These are phyloP conservation scores for Cylloceria caligata DNA, from an alignment of 2,888 invertebrate genomes.

Conservation along the genomic window DNA sequence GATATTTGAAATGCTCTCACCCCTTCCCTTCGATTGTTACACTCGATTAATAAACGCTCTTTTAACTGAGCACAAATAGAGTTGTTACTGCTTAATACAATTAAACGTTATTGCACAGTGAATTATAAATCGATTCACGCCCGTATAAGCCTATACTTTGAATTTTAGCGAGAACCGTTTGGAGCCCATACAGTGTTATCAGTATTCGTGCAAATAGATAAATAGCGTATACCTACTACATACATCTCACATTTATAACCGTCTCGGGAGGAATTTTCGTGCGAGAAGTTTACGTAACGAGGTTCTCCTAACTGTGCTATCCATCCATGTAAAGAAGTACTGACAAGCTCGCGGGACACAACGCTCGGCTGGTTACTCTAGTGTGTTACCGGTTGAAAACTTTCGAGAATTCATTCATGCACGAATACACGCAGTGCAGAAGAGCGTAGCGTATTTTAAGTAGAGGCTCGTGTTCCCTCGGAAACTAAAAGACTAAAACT, in stretches of 20 bases:
- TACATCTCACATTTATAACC: background rate
- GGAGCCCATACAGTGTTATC: no score
- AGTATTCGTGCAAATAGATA: no score
- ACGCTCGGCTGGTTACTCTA: background rate
- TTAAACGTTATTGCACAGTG: no score
- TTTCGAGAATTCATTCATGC: conserved; percentile 43
- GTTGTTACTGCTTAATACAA: no score
- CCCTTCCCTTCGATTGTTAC: no score
- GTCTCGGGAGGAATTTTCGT: background rate
- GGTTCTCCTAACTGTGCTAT: conserved; percentile 1
- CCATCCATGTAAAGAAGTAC: conserved; percentile 3
- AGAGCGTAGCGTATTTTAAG: background rate
- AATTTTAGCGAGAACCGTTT: no score
- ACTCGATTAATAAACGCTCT: no score
- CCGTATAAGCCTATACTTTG: no score
- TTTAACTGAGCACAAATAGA: no score
- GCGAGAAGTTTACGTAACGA: background rate
- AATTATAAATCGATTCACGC: no score
- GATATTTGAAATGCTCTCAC: no score
- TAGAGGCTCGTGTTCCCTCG: conserved; percentile 11
- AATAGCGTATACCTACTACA: background rate
- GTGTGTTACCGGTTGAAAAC: conserved; percentile 6
- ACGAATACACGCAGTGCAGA: conserved; percentile 13
- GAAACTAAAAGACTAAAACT: conserved; percentile 10
- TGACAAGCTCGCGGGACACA: background rate